Base-by-base conservation (phyloP, 2,797 vertebrate species). In the Halcyon badia region DNA sequence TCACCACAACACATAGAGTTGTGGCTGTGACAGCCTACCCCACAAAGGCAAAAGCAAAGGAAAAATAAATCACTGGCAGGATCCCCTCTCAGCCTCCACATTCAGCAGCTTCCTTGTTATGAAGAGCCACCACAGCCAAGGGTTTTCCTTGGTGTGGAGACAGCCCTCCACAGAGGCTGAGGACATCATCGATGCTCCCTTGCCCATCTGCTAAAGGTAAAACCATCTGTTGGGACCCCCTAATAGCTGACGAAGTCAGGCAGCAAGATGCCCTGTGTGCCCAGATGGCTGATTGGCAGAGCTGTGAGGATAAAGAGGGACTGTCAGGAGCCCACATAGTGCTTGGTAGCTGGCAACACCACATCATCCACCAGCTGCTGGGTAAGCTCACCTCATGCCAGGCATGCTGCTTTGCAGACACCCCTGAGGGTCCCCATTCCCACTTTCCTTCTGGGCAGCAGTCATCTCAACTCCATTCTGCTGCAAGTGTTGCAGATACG, bases 211-310 rank as follows among this genome's bases (percentile, higher is more conserved):
- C 44, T 78, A 33, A 90, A 71, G 61, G 25, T 31, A 71, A 86
- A 71, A 28, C 44, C 62, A 61, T 76, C 62, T 89, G 44, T 26
- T 1, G 0, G 6, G 37, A n/a, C 37, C 22, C 20, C 15, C 14
- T 51, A 69, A 30, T 18, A 91, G 33, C 4, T 1, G 1, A n/a
- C 58, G 42, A 89, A 93, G 87, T 61, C 71, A 62, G 62, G 31
- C 37, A 89, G 39, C 42, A 87, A 87, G 62, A 28, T 16, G 6
- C 21, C 25, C 39, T 44, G 52, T 9, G 2, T 71, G 37, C 58
- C 73, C 93, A 91, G 57, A 68, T 82, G 84, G 58, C 54, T 72
- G 17, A 30, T 72, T 91, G 87, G 41, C 82, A 82, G 83, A 92
- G 25, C 16, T 30, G 15, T 25, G 17, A 33, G 19, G n/a, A 76